Conservation (phyloP, 2,113 vertebrate genomes). For the Rhombomys opimus region DNA sequence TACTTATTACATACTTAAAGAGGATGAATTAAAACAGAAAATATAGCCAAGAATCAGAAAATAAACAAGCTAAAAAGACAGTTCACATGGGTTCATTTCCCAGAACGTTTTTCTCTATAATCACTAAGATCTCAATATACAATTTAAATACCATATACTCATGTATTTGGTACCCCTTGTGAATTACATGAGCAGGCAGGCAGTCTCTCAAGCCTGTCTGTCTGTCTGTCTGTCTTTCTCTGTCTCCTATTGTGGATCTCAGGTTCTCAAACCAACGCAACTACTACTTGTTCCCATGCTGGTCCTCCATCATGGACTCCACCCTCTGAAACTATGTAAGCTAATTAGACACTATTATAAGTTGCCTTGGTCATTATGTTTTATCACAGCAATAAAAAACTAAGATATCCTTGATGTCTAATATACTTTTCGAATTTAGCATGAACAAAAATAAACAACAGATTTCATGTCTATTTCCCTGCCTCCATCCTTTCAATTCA, state of each 20-base stretch:
- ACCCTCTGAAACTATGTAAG: not conserved
- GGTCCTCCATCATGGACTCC: not conserved
- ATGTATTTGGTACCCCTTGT: not conserved
- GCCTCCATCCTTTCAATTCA: not conserved
- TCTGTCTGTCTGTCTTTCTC: not conserved
- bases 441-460: not conserved
- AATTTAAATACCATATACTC: constrained; percentile 10
- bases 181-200: not conserved
- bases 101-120: constrained; percentile 44
- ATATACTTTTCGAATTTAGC: not conserved
- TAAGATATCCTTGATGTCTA: not conserved
- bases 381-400: not conserved
- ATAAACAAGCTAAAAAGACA: not conserved
- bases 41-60: not conserved
- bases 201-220: not conserved
- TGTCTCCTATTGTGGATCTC: not conserved
- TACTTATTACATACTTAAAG: not conserved
- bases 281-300: not conserved
- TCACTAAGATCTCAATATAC: not conserved
- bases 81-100: not conserved
- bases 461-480: not conserved
- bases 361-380: not conserved
- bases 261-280: not conserved
- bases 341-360: not conserved
- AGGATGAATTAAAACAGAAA: constrained; percentile 7